Conservation (phyloP, 30 jellyfish, hydroid and myxozoan genomes). For the Hydractinia symbiolongicarpus region DNA sequence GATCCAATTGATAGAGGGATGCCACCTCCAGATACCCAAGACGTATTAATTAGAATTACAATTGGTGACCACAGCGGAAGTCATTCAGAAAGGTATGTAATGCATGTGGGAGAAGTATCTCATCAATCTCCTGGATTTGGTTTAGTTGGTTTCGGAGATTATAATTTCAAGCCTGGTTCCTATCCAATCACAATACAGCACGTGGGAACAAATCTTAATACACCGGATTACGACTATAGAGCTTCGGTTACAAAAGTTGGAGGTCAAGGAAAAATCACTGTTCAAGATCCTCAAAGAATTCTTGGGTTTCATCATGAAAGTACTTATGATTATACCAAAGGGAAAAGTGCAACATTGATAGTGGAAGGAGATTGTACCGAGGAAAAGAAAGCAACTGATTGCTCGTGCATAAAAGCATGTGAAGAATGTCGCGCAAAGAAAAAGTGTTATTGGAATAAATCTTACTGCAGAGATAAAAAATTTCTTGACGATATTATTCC, state of each 20-base stretch:
- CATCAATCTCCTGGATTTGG: not conserved
- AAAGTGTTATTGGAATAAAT: slow-evolving; percentile 3
- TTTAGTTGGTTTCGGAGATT: not conserved
- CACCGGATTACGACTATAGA: not conserved
- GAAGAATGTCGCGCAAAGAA: not conserved
- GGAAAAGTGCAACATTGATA: not conserved
- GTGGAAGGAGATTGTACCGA: not conserved
- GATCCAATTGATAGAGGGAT: slow-evolving; percentile 5
- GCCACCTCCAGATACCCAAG: not conserved
- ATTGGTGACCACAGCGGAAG: not conserved
- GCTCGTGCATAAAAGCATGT: not conserved
- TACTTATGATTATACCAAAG: not conserved
- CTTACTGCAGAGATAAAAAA: not conserved
- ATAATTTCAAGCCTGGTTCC: slow-evolving; percentile 1
- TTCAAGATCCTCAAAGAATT: not conserved
- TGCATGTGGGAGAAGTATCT: not conserved
- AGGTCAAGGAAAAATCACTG: slow-evolving; percentile 6
- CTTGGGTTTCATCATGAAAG: not conserved
- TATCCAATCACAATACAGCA: not conserved
- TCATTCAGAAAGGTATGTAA: not conserved
- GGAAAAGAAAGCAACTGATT: not conserved
- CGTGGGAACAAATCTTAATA: not conserved
- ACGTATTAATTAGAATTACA: not conserved
- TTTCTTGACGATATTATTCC: not conserved
- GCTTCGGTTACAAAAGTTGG: not conserved